Base-by-base conservation (phyloP, 2,888 invertebrate species). In the Drosophila cognata region DNA sequence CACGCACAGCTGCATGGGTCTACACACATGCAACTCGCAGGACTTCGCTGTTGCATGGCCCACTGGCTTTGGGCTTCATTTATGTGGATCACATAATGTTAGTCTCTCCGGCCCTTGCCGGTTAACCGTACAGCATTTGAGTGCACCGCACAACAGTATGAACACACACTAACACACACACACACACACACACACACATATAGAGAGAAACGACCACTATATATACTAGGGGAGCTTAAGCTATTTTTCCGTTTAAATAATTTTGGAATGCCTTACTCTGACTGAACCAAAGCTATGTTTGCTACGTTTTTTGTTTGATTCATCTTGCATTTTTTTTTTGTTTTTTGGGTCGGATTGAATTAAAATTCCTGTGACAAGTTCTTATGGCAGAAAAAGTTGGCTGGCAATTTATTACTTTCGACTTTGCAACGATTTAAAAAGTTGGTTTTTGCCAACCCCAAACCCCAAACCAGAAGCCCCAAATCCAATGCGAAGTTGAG, bases 1-100 rank as follows among this genome's bases (percentile, higher is more conserved):
- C n/a, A 46, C 16, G 46, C n/a, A 61, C 36, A 69, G 16, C n/a
- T 57, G 38, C 57, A 58, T 38, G 69, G 51, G 50, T 65, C 41
- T 13, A 13, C 55, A 38, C 33, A 25, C 50, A 63, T 68, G 62
- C 70, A 76, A 36, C 60, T 46, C 41, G 52, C 35, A 63, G 52
- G n/a, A 25, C 70, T 55, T 50, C 52, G 62, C 36, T 68, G 57
- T 31, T 78, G 69, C 69, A 60, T 52, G 56, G 56, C 71, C 79
- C 81, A 71, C 72, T 75, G 75, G 79, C 79, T 87, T 85, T 78
- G 74, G 75, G 82, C 84, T 88, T 81, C 82, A 87, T 82, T 87
- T 88, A 65, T 81, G 76, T 75, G 77, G 68, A 79, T 86, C 79
- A 75, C 77, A 77, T 81, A 81, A 77, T 84, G 74, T 76, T 77